Evolutionary conservation across 2,113 vertebrate species (phyloP).

Genomic region (Onychostruthus taczanowskii): DNA sequence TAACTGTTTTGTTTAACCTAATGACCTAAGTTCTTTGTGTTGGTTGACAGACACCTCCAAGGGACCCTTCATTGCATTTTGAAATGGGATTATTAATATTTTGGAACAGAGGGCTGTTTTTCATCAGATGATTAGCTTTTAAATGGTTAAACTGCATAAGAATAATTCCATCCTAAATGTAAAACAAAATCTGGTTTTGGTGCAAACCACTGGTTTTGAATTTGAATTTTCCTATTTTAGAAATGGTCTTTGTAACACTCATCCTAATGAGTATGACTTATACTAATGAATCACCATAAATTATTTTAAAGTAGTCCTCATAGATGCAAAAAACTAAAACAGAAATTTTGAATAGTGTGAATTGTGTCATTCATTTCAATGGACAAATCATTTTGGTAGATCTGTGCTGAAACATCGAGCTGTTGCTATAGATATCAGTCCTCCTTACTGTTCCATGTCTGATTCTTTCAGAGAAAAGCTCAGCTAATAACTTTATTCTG

Average conservation of each 20-base stretch:
- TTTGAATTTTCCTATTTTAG: neutral
- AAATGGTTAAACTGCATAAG: neutral
- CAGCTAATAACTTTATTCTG: neutral
- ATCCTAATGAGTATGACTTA: neutral
- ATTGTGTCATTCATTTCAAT: neutral
- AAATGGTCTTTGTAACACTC: neutral
- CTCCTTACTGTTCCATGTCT: neutral
- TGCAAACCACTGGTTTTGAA: neutral
- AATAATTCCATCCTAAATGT: neutral
- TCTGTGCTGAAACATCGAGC: neutral
- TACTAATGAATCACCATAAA: neutral
- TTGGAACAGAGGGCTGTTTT: neutral
- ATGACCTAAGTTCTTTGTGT: neutral
- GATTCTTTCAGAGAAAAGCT: neutral
- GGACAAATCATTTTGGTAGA: neutral
- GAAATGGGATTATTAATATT: neutral
- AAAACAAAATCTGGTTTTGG: neutral
- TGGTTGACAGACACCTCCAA: neutral
- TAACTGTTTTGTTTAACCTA: constrained; percentile 11
- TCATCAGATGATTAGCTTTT: neutral
- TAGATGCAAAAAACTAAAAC: neutral
- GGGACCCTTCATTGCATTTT: neutral
- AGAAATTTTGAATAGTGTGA: neutral
- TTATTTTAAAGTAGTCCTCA: neutral
- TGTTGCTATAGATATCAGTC: neutral